These are phyloP conservation scores for Matsumurasca onukii DNA, from an alignment of 1,140 invertebrate genomes.

Conservation along the genomic window DNA sequence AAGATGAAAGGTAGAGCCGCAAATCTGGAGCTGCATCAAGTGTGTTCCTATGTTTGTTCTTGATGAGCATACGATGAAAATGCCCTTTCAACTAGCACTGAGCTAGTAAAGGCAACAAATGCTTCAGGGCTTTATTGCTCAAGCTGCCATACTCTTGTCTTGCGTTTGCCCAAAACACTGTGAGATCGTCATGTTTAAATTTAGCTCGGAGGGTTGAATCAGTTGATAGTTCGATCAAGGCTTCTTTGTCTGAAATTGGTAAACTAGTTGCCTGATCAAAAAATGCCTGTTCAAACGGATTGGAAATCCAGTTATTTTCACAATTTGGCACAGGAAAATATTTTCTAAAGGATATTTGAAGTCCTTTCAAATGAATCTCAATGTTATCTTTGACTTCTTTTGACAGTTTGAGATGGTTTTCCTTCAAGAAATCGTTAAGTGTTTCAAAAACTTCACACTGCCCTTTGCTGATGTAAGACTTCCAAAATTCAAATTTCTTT, in stretches of 20 bases:
- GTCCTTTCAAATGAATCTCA: background rate
- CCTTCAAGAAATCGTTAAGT: background rate
- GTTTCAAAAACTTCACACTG: conserved; percentile 4
- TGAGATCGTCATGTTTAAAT: conserved; percentile 1
- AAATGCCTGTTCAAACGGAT: background rate
- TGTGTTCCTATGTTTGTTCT: background rate
- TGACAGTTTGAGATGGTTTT: background rate
- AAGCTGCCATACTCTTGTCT: background rate
- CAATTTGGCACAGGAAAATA: conserved; percentile 6
- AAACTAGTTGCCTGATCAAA: background rate
- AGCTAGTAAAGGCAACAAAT: background rate
- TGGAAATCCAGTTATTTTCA: conserved; percentile 1
- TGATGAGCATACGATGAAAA: background rate
- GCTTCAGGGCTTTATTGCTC: background rate
- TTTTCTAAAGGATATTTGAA: background rate
- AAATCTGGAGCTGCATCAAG: conserved; percentile 1
- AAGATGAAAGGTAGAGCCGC: background rate
- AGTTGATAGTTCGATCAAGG: conserved; percentile 9
- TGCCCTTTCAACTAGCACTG: background rate
- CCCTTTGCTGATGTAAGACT: no score
- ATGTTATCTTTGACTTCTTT: background rate
- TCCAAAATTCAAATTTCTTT: conserved; percentile 1
- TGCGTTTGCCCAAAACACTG: background rate
- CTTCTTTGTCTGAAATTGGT: conserved; percentile 8
- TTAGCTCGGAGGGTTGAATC: background rate